Percentiles rank a stretch among this genome's conserved stretches.
These are phyloP conservation scores for Poeciliopsis paucimaculata DNA, from an alignment of 2,797 vertebrate species.

Conservation along the genomic window DNA sequence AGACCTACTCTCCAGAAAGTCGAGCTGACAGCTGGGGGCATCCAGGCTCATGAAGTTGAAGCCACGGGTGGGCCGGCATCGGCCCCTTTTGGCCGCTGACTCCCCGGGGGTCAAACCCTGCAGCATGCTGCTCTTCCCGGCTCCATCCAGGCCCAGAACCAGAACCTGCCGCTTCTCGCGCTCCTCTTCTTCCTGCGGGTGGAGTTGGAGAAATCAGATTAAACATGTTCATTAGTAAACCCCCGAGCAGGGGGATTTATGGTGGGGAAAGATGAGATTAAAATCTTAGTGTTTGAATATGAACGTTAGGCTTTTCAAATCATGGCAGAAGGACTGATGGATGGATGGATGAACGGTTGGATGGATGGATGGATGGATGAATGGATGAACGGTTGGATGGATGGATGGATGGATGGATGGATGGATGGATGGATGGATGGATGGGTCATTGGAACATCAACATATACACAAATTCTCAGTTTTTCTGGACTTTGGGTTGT, in stretches of 20 bases:
- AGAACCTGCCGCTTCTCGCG: constrained; percentile 86
- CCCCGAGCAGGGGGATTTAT: background rate
- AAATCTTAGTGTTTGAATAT: background rate
- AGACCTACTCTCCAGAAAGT: constrained; percentile 91
- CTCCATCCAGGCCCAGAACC: constrained; percentile 90
- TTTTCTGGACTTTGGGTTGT: background rate
- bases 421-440: no score
- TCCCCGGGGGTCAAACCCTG: constrained; percentile 81
- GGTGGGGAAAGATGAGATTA: background rate
- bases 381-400: no score
- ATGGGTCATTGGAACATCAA: background rate
- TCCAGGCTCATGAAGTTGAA: constrained; percentile 89
- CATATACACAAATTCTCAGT: background rate
- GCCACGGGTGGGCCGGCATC: constrained; percentile 85
- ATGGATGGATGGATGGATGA: no score
- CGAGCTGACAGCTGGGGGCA: constrained; percentile 82
- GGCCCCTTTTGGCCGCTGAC: constrained; percentile 50
- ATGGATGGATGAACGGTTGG: no score
- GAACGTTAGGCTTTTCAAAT: background rate
- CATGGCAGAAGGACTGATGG: background rate
- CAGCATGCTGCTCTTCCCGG: constrained; percentile 91
- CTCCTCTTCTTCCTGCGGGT: constrained; percentile 65
- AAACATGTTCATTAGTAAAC: background rate
- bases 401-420: no score
- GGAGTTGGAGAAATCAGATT: background rate